Percentiles rank a stretch among this genome's conserved stretches.
These are phyloP conservation scores for Vanacampus margaritifer DNA, from an alignment of 2,113 vertebrate genomes.

Conservation along the genomic window DNA sequence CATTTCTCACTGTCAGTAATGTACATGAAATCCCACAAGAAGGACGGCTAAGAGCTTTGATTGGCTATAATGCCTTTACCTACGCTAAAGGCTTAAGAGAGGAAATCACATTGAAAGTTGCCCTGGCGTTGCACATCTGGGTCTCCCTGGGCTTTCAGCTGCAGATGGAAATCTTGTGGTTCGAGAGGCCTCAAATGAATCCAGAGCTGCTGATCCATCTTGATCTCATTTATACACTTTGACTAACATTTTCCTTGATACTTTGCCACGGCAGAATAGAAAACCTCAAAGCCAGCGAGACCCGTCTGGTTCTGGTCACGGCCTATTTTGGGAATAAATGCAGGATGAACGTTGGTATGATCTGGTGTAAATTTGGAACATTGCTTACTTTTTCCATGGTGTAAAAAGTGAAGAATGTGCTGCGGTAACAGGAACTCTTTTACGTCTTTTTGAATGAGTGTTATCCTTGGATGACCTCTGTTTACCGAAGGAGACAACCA, in stretches of 20 bases:
- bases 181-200: constrained; percentile 60
- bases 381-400: constrained; percentile 58
- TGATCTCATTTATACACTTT: constrained; percentile 74
- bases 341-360: constrained; percentile 29
- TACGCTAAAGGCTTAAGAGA: constrained; percentile 60
- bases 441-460: constrained; percentile 31
- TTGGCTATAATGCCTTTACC: constrained; percentile 69
- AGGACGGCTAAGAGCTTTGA: constrained; percentile 70
- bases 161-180: constrained; percentile 57
- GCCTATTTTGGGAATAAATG: constrained; percentile 54
- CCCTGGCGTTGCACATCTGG: constrained; percentile 54
- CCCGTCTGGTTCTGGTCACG: constrained; percentile 33
- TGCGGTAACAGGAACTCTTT: constrained; percentile 61
- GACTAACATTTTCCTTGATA: constrained; percentile 73
- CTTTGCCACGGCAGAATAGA: constrained; percentile 48
- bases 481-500: constrained; percentile 4
- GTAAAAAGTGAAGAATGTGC: constrained; percentile 49
- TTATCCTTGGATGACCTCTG: constrained; percentile 66
- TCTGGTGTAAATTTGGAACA: constrained; percentile 47
- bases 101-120: constrained; percentile 72
- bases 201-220: constrained; percentile 67
- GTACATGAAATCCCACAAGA: constrained; percentile 71
- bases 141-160: constrained; percentile 50
- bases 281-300: constrained; percentile 27
- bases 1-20: constrained; percentile 79